Conservation (phyloP, 2,113 vertebrate species). For the Scortum barcoo region DNA sequence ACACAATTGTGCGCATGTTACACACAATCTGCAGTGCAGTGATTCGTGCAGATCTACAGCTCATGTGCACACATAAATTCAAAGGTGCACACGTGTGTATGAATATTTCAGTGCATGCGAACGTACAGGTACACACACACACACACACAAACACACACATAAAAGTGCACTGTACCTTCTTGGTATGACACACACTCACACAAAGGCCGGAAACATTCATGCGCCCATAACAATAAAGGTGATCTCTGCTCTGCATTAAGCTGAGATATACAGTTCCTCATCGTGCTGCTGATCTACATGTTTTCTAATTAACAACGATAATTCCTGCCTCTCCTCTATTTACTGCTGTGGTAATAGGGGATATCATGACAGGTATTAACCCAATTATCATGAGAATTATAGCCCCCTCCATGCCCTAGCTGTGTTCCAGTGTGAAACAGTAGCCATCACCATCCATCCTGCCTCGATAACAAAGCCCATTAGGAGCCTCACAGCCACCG, state of each 20-base stretch:
- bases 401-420: conserved; percentile 56
- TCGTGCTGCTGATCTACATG: conserved; percentile 67
- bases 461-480: conserved; percentile 68
- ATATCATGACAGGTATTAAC: conserved; percentile 79
- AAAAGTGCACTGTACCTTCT: conserved; percentile 2
- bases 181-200: conserved; percentile 1
- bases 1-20: not conserved
- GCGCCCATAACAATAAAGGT: conserved; percentile 63
- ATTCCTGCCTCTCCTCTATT: conserved; percentile 68
- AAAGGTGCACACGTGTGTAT: not conserved
- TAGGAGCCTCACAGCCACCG: conserved; percentile 33
- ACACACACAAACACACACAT: conserved; percentile 22
- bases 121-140: conserved; percentile 8
- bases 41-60: not conserved
- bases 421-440: conserved; percentile 59
- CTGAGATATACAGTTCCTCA: conserved; percentile 64
- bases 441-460: conserved; percentile 72
- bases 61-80: not conserved
- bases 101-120: not conserved
- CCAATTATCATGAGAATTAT: conserved; percentile 79
- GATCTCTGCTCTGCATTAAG: conserved; percentile 53
- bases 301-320: conserved; percentile 67
- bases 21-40: conserved; percentile 14
- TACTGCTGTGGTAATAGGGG: conserved; percentile 73
- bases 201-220: conserved; percentile 20